These are phyloP conservation scores for Pogonognathellus flavescens DNA, from an alignment of 1,140 invertebrate genomes.

Conservation along the genomic window DNA sequence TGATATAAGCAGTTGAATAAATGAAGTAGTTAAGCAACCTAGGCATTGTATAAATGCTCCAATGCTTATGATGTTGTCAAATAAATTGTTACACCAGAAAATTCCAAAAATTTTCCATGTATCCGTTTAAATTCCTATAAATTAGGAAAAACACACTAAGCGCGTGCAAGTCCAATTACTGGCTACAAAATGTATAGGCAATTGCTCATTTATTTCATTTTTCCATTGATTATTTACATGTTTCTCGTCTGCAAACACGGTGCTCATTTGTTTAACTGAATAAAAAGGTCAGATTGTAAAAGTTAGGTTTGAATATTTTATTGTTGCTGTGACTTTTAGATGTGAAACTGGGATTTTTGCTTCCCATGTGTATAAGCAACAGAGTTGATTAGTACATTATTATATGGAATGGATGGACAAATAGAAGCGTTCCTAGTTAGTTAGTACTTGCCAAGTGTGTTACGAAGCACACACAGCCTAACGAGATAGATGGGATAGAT, in stretches of 20 bases:
- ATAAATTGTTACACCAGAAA: slow-evolving; percentile 41
- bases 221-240: slow-evolving; percentile 17
- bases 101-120: slow-evolving; percentile 7
- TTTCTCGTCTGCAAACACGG: background rate
- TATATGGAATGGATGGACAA: background rate
- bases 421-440: background rate
- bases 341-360: background rate
- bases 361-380: slow-evolving; percentile 18
- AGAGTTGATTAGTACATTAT: no score
- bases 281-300: slow-evolving; percentile 15
- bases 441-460: background rate
- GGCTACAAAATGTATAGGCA: slow-evolving; percentile 14
- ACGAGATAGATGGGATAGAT: slow-evolving; percentile 35
- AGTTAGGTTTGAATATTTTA: slow-evolving; percentile 47
- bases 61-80: background rate
- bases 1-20: no score
- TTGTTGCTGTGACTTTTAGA: slow-evolving; percentile 30
- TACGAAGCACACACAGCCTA: background rate
- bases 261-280: slow-evolving; percentile 40
- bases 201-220: slow-evolving; percentile 33
- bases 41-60: no score
- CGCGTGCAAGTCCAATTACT: slow-evolving; percentile 27
- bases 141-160: slow-evolving; percentile 9
- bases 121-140: slow-evolving; percentile 32
- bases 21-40: no score